Evolutionary conservation across 2,888 invertebrate species (phyloP), one percentile per base, ranked within the genome.

Genomic region (Linyphia triangularis): DNA sequence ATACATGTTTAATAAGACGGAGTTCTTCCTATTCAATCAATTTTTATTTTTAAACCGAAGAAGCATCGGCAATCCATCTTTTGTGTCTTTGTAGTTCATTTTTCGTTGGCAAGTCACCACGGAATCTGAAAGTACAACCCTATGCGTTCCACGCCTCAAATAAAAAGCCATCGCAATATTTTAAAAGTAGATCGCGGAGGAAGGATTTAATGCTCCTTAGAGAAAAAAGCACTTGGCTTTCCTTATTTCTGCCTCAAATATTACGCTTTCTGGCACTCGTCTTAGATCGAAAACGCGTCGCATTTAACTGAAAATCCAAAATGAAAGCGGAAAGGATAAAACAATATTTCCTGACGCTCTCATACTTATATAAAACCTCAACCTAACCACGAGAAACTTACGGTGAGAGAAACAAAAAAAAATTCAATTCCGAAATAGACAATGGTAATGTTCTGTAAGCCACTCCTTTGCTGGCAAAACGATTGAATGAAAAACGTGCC

Each of bases 401-500:
- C 33, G 40, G 30, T n/a, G 28, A n/a, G 13, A 40, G 26, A 40
- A 70, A 33, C 6, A 24, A 69, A 70, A 67, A 79, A n/a, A 81
- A 69, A 69, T 81, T 69, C 69, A 81, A 81, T 81, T 81, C 59
- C 82, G 72, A 82, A 82, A 82, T 72, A 72, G 72, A 82, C 82
- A 82, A 72, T 82, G 82, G 72, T 82, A 82, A 82, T 82, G 82
- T 40, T 61, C 72, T 24, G 72, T 59, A 61, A 70, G 61, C 82
- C 61, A 70, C 67, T 70, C 69, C 51, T 72, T 82, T 72, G 30
- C 72, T 28, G 26, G 61, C 40, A 82, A 70, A 82, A 72, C 43
- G 82, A 82, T 72, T 70, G 82, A 72, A 82, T 73, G 82, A 82
- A 72, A 82, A 72, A 82, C 82, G 82, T 82, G 82, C 82, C 72